Evolutionary conservation across 2,113 vertebrate species (phyloP), one percentile per base, ranked within the genome.

Genomic region (Apodemus speciosus): DNA sequence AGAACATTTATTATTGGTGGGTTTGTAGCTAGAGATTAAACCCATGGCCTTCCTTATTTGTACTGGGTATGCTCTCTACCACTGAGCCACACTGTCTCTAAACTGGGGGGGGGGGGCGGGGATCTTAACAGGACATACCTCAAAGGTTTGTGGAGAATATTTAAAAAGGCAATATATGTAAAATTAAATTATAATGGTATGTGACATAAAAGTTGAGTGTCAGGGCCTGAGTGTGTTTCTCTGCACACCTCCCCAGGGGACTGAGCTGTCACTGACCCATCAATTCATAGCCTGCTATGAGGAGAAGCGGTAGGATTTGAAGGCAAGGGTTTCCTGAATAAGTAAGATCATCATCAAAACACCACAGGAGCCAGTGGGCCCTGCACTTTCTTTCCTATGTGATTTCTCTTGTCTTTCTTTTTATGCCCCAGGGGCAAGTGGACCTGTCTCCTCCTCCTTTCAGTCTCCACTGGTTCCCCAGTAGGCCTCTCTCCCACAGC

Each of bases 231-330:
- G 3, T 11, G 60, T 88, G 40, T 86, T 94, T 77, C 85, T 86
- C 71, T 93, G 69, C 58, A 92, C 25, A 69, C 93, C 72, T 85
- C 60, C 56, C 72, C 60, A 95, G 81, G 81, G 71, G 77, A 85
- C 40, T 25, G n/a, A 77, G 72, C 30, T 92, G 40, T 95, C 76
- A 92, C 64, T 95, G 68, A 35, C 43, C 68, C 75, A 91, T 95
- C 93, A 91, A 91, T 93, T 85, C 79, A 75, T 91, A 95, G 69
- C 62, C 86, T 92, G 79, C 56, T 77, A 91, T 76, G 56, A 96
- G 81, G 81, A 25, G 62, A 89, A 21, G 60, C 88, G 53, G 85
- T 72, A 73, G 88, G 46, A 90, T 77, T 73, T 81, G 66, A 94
- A 93, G 91, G 68, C 46, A 85, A 95, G 51, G 53, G 40, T 94